phyloP scores from a whole-genome alignment of 1,140 invertebrate species.

The Himalopsyche phryganea region DNA sequence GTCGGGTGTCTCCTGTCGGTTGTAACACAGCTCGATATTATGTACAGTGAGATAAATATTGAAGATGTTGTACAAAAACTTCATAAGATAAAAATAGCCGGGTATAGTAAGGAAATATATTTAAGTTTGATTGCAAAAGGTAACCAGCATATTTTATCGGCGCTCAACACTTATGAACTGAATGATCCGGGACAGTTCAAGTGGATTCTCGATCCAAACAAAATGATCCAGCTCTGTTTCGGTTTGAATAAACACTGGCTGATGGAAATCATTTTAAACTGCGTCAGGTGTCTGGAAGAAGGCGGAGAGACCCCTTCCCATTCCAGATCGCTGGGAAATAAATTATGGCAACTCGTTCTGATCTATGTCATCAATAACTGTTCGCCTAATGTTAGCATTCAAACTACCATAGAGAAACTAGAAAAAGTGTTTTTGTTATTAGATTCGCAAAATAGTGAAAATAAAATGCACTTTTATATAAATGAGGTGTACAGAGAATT shows the following conservation, averaged over 20 bases:
- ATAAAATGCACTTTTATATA: slow-evolving; percentile 47
- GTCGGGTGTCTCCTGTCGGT: slow-evolving; percentile 16
- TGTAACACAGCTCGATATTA: slow-evolving; percentile 12
- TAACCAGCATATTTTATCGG: slow-evolving; percentile 9
- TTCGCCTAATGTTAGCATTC: slow-evolving; percentile 45
- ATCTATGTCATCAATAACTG: slow-evolving; percentile 47
- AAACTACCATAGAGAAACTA: slow-evolving; percentile 43
- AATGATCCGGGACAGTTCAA: slow-evolving; percentile 5
- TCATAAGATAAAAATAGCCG: slow-evolving; percentile 15
- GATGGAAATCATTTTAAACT: slow-evolving; percentile 46
- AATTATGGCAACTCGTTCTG: slow-evolving; percentile 48
- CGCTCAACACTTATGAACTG: slow-evolving; percentile 14
- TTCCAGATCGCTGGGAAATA: slow-evolving; percentile 49
- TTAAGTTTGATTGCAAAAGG: slow-evolving; percentile 19
- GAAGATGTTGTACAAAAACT: slow-evolving; percentile 21
- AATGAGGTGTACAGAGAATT: slow-evolving; percentile 50
- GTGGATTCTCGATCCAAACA: slow-evolving; percentile 38
- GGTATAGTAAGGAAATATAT: slow-evolving; percentile 25
- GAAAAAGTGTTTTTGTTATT: slow-evolving; percentile 49
- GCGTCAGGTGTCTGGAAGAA: slow-evolving; percentile 44
- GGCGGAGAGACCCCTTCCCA: slow-evolving; percentile 48
- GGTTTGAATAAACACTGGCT: slow-evolving; percentile 49
- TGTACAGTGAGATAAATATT: slow-evolving; percentile 8
- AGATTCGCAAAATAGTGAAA: slow-evolving; percentile 44
- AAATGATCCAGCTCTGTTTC: slow-evolving; percentile 50